Evolutionary conservation across 1,140 invertebrate genomes (phyloP).

Genomic region (Venustaconcha ellipsiformis): DNA sequence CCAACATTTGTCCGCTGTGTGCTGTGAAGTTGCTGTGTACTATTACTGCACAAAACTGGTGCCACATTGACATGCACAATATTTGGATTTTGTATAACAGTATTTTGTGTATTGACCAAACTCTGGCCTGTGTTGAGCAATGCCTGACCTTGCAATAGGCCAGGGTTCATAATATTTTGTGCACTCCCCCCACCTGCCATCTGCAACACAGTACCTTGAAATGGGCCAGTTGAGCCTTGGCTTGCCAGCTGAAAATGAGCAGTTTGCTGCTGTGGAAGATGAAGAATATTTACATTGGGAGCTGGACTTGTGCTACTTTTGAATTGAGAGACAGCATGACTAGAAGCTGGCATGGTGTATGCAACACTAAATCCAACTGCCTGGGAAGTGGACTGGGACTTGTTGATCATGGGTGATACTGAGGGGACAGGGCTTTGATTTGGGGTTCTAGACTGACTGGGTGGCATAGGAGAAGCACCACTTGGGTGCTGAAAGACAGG

Average conservation of each 20-base stretch:
- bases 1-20: conserved; percentile 13
- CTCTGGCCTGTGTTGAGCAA: conserved; percentile 35
- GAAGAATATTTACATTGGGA: conserved; percentile 38
- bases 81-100: conserved; percentile 61
- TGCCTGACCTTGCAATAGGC: conserved; percentile 30
- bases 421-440: neutral
- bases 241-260: conserved; percentile 12
- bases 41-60: conserved; percentile 46
- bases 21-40: conserved; percentile 29
- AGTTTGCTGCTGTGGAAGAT: conserved; percentile 25
- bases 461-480: neutral
- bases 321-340: conserved; percentile 1
- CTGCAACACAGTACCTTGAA: conserved; percentile 32
- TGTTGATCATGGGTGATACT: conserved; percentile 6
- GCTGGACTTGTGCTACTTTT: conserved; percentile 9
- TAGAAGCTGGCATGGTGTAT: neutral
- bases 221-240: conserved; percentile 20
- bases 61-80: conserved; percentile 60
- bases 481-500: too few relatives aligned
- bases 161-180: conserved; percentile 19
- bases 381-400: conserved; percentile 15
- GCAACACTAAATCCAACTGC: conserved; percentile 1
- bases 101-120: conserved; percentile 58
- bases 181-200: conserved; percentile 23
- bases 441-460: conserved; percentile 2